These are phyloP conservation scores for Trachelus troglodyta DNA, from an alignment of 2,888 invertebrate genomes.

Conservation along the genomic window DNA sequence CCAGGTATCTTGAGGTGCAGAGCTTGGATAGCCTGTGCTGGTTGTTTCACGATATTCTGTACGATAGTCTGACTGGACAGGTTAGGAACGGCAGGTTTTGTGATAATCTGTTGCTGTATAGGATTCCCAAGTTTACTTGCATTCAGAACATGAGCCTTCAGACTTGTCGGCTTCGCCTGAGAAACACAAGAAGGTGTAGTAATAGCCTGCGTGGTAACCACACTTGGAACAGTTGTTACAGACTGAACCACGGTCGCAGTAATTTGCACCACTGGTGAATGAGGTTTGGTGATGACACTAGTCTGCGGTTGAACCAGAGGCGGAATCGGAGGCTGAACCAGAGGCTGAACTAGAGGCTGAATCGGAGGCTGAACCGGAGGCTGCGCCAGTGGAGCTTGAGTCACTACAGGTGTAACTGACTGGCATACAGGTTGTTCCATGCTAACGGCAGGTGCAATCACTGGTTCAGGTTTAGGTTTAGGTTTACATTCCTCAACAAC, in stretches of 20 bases:
- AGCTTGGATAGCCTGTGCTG: conserved; percentile 49
- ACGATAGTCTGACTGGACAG: conserved; percentile 47
- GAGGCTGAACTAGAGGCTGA: conserved; percentile 1
- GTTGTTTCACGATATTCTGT: conserved; percentile 56
- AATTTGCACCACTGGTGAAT: conserved; percentile 47
- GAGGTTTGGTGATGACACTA: conserved; percentile 55
- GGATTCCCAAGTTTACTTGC: conserved; percentile 55
- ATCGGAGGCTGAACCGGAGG: conserved; percentile 6
- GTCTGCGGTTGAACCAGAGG: conserved; percentile 33
- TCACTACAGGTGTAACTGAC: background rate
- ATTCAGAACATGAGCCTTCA: conserved; percentile 75
- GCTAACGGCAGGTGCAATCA: conserved; percentile 15
- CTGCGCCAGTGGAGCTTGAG: background rate
- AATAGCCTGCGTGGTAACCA: conserved; percentile 13
- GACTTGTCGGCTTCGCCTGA: conserved; percentile 67
- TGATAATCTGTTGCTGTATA: conserved; percentile 44
- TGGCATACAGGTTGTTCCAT: conserved; percentile 18
- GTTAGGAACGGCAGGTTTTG: conserved; percentile 49
- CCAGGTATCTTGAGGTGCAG: conserved; percentile 56
- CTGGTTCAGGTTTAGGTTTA: conserved; percentile 49
- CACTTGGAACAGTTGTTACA: conserved; percentile 5
- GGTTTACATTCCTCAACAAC: conserved; percentile 67
- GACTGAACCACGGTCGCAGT: conserved; percentile 19
- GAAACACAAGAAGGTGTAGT: conserved; percentile 25
- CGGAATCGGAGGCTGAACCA: background rate